Base-by-base conservation (phyloP, 1,140 invertebrate species). In the Samia ricini region DNA sequence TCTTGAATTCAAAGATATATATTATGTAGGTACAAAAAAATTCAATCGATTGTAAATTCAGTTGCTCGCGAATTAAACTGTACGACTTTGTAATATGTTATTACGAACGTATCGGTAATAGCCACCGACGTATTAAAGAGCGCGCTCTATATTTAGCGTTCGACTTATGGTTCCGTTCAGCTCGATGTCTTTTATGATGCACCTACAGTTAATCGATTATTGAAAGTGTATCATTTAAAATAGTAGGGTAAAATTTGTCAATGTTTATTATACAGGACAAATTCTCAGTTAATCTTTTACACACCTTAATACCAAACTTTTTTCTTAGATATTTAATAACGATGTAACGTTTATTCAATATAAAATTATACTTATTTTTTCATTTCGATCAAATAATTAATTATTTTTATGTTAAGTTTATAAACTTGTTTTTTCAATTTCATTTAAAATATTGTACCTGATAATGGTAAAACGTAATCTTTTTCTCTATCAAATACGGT, bases 101-200 rank as follows among this genome's bases (percentile, higher is more conserved):
- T 71, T 67, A 74, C 55, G 48, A 18, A 23, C 57, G 71, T 59
- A 62, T 66, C 63, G 65, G 52, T 71, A 74, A 76, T 78, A 74
- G 59, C 64, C 66, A 59, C 69, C 55, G 59, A 61, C 62, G 66
- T 61, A 72, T 68, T 55, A 68, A 19, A 69, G 72, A 69, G 72
- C 66, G 74, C 74, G 69, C 71, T 85, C 77, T 83, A 85, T 81
- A 85, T 83, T 85, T 83, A 83, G 79, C 63, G 60, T 57, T 66
- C 59, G 65, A 72, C 75, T 81, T 77, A 83, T 80, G 72, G 81
- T 77, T 79, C 64, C 79, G 65, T 85, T 83, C 77, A 85, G 79
- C 81, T 75, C 72, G 59, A 56, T 60, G 69, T 71, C 67, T 61
- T 65, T 63, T 63, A 67, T 57, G 60, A 71, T 60, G 56, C n/a